Percentiles rank a stretch among this genome's conserved stretches.
These are phyloP conservation scores for Chromoteleia sp. DNA, from an alignment of 2,888 invertebrate species.

Conservation along the genomic window DNA sequence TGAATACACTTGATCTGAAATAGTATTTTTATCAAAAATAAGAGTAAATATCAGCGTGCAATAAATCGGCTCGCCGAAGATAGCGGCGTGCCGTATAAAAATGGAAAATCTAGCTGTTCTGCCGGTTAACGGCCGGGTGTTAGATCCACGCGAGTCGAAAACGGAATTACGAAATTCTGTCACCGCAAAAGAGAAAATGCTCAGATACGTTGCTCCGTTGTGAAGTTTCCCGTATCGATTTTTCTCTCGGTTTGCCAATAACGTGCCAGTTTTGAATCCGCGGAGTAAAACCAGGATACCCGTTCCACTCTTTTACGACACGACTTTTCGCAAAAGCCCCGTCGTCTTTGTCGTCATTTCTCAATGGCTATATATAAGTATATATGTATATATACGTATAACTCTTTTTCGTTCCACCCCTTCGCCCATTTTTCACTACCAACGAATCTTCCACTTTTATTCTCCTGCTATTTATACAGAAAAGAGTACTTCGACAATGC, in stretches of 20 bases:
- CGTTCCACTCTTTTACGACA: conserved; percentile 52
- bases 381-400: conserved; percentile 7
- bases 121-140: conserved; percentile 19
- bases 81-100: conserved; percentile 14
- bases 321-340: conserved; percentile 63
- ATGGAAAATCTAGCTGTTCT: conserved; percentile 17
- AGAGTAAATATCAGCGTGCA: conserved; percentile 20
- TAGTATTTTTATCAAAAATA: conserved; percentile 29
- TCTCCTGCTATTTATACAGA: conserved; percentile 54
- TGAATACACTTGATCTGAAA: conserved; percentile 21
- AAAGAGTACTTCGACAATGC: conserved; percentile 45
- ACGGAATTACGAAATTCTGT: conserved; percentile 53
- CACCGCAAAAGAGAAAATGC: conserved; percentile 71
- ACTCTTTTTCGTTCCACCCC: conserved; percentile 39
- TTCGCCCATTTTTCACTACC: conserved; percentile 52
- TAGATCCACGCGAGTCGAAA: conserved; percentile 32
- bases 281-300: conserved; percentile 72
- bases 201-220: conserved; percentile 69
- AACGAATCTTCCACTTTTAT: conserved; percentile 56
- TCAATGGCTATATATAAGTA: conserved; percentile 44
- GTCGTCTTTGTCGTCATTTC: conserved; percentile 60
- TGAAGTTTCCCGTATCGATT: conserved; percentile 78
- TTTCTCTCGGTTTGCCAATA: conserved; percentile 81
- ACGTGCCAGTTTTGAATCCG: conserved; percentile 76
- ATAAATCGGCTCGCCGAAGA: conserved; percentile 24